Evolutionary conservation across 2,888 invertebrate species (phyloP).

Genomic region (Noctua pronuba): DNA sequence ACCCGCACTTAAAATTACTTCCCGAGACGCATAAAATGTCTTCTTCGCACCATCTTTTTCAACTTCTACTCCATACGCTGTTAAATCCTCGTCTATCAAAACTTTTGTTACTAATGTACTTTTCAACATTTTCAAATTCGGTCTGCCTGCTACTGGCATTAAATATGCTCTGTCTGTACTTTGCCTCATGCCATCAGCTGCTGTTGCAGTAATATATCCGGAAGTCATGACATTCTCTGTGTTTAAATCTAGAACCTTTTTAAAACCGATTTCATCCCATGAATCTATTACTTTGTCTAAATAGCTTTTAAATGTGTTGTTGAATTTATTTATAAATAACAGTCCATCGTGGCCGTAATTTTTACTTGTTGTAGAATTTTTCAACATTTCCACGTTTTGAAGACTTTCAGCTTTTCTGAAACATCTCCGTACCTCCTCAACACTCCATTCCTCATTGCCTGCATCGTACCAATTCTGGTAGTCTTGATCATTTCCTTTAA

Average conservation of each 20-base stretch:
- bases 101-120: constrained; percentile 51
- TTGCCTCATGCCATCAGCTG: constrained; percentile 84
- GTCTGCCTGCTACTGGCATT: constrained; percentile 64
- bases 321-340: constrained; percentile 83
- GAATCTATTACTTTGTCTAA: constrained; percentile 74
- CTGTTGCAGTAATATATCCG: constrained; percentile 84
- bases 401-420: constrained; percentile 88
- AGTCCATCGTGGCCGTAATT: constrained; percentile 85
- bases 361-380: constrained; percentile 63
- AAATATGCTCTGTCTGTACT: constrained; percentile 91
- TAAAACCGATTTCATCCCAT: constrained; percentile 85
- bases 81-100: constrained; percentile 44
- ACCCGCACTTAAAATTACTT: constrained; percentile 83
- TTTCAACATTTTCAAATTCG: constrained; percentile 51
- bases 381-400: constrained; percentile 70
- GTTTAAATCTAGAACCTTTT: constrained; percentile 80
- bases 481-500: constrained; percentile 87
- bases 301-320: constrained; percentile 75
- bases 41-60: constrained; percentile 30
- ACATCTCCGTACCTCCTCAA: constrained; percentile 86
- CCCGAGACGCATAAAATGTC: constrained; percentile 54
- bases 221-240: constrained; percentile 84
- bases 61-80: constrained; percentile 55
- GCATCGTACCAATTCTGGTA: constrained; percentile 89
- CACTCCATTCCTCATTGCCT: constrained; percentile 90